phyloP scores from a whole-genome alignment of 2,797 vertebrate species.

The Cirrhinus molitorella region DNA sequence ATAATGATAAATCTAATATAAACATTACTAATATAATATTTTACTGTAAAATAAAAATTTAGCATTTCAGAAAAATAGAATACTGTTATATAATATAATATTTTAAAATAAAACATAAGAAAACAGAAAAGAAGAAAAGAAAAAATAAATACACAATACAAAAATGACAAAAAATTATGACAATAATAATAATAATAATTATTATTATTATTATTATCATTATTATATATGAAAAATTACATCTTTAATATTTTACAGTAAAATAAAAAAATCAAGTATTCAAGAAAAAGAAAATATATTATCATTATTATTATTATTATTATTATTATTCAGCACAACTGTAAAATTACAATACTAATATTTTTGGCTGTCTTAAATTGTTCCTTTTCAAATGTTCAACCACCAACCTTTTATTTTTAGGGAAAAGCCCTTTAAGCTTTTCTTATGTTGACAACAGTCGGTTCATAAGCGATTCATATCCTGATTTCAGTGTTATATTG shows the following conservation, averaged over 20 bases:
- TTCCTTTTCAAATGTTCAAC: background rate
- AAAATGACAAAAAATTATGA: no score
- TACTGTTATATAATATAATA: background rate
- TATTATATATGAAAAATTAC: no score
- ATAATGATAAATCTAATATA: no score
- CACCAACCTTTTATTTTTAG: background rate
- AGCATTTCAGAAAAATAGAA: background rate
- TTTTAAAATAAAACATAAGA: no score
- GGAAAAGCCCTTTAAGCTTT: background rate
- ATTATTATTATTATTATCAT: no score
- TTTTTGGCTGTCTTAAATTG: background rate
- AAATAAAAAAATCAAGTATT: background rate
- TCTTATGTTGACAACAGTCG: background rate
- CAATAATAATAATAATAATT: no score
- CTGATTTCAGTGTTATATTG: background rate
- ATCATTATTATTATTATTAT: background rate
- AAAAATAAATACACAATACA: no score
- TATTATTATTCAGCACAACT: background rate
- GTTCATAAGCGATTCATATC: background rate
- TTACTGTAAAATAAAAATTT: background rate
- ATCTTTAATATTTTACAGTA: no score
- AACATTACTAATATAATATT: no score
- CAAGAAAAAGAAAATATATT: background rate
- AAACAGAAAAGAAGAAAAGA: no score
- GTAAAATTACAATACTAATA: no score